Conservation (phyloP, 2,113 vertebrate species). For the Irena cyanogastra region DNA sequence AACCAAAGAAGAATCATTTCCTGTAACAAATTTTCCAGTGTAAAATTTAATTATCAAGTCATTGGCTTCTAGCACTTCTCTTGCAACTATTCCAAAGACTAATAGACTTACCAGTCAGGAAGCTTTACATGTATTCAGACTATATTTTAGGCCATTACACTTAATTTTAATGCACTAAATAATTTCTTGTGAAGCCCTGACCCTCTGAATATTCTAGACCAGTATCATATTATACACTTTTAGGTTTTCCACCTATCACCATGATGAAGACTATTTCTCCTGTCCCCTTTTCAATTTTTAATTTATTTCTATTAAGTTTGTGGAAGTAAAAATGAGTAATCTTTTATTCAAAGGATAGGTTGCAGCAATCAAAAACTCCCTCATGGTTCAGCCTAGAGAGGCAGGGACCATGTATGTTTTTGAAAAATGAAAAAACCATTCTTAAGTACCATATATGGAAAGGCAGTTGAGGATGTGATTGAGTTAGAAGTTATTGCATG, state of each 20-base stretch:
- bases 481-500: neutral
- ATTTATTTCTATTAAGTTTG: neutral
- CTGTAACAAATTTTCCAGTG: neutral
- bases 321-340: neutral
- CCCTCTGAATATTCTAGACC: neutral
- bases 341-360: neutral
- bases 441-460: neutral
- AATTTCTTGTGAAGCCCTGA: neutral
- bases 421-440: neutral
- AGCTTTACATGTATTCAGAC: neutral
- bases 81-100: neutral
- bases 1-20: neutral
- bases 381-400: neutral
- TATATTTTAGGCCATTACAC: neutral
- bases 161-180: conserved; percentile 5
- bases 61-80: neutral
- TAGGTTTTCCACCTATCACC: neutral
- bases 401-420: neutral
- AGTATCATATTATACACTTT: neutral
- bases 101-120: neutral
- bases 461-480: neutral
- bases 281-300: conserved; percentile 4
- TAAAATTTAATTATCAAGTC: neutral
- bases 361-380: neutral
- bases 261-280: neutral